Evolutionary conservation across 2,797 vertebrate genomes (phyloP), one percentile per base, ranked within the genome.

Genomic region (Uromys caudimaculatus): DNA sequence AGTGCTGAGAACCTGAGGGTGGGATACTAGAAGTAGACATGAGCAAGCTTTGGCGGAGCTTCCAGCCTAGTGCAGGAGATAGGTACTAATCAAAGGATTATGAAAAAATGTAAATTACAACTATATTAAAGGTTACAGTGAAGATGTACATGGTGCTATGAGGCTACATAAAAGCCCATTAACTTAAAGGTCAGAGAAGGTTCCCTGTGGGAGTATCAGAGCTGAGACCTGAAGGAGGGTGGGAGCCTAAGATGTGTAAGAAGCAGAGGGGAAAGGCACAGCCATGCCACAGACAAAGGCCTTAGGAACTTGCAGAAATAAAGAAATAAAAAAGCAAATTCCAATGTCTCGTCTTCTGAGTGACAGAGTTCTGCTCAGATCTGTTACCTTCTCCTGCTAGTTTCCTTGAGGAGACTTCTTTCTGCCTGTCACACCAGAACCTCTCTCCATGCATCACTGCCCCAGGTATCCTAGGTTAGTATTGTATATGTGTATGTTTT

Each of bases 11-110:
- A 82, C 58, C 50, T 87, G 52, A 89, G n/a, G 29, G 50, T 62
- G 62, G 56, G 52, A 29, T 23, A 93, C 85, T 62, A 56, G 41
- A 79, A 88, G 58, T 2, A 79, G 67, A 52, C 12, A 24, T 35
- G 50, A 56, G 19, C 62, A 76, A 91, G 71, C 12, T 35, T 32
- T 64, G 19, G 23, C 17, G 24, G 67, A 77, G 29, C 35, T 67
- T 27, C 24, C 14, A n/a, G 52, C 50, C 35, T 83, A 60, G 56
- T 47, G 56, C 12, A 75, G 54, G 69, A 86, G n/a, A 78, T 1
- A 75, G 29, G 83, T 35, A 83, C 87, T 78, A 82, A 94, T 82
- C 41, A 82, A 69, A 78, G 50, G 91, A 90, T 83, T 60, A 96
- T 6, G 62, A 93, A 87, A 79, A 88, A 85, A 76, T 38, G 29